Evolutionary conservation across 1,140 invertebrate species (phyloP).

Genomic region (Brachionus paranguensis): DNA sequence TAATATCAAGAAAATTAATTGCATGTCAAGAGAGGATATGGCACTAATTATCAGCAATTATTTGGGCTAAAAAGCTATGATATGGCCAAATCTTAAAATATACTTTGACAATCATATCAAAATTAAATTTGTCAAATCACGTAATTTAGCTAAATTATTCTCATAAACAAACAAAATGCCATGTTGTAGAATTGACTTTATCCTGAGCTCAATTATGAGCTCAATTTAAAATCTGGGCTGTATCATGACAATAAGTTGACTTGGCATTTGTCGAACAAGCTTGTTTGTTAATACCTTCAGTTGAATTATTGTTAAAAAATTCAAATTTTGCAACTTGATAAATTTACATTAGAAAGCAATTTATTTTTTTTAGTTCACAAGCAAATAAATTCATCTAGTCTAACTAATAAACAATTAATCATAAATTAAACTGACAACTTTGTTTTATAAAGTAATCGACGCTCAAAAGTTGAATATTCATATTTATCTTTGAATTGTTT

Average conservation of each 20-base stretch:
- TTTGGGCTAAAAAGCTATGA: background rate
- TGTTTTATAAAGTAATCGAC: background rate
- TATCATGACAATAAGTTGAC: background rate
- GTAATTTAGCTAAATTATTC: conserved; percentile 17
- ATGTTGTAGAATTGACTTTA: background rate
- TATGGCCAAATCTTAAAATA: background rate
- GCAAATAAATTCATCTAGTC: background rate
- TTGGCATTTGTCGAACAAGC: background rate
- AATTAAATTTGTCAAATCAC: conserved; percentile 11
- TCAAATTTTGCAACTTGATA: background rate
- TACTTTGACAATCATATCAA: conserved; percentile 17
- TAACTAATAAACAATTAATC: background rate
- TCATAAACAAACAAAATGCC: background rate
- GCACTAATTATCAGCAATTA: conserved; percentile 1
- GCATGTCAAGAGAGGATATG: background rate
- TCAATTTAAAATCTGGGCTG: background rate
- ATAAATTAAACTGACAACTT: background rate
- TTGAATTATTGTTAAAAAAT: background rate
- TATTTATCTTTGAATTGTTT: background rate
- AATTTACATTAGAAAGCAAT: background rate
- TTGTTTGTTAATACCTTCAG: background rate
- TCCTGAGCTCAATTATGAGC: background rate
- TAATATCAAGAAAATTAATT: background rate
- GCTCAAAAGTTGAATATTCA: background rate
- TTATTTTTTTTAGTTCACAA: background rate